Percentiles rank a stretch among this genome's conserved stretches.
These are phyloP conservation scores for Anolis carolinensis DNA, from an alignment of 2,113 vertebrate species.

Conservation along the genomic window DNA sequence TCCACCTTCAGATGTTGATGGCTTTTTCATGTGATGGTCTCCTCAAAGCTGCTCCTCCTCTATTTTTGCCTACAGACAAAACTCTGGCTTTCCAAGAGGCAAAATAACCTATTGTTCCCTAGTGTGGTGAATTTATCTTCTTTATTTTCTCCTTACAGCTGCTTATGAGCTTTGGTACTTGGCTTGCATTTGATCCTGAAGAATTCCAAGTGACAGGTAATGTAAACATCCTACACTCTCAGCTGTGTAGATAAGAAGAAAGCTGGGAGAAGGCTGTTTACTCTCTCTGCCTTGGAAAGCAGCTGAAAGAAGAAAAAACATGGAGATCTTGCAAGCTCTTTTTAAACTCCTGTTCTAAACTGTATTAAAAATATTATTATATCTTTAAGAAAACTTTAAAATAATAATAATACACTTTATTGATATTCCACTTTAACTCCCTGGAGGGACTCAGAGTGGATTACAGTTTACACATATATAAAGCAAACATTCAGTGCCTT, in stretches of 20 bases:
- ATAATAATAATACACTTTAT: no score
- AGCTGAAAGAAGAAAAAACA: constrained; percentile 48
- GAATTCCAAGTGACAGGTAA: constrained; percentile 83
- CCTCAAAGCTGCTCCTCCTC: background rate
- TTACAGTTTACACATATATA: no score
- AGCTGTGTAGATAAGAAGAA: constrained; percentile 85
- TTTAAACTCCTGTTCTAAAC: constrained; percentile 1
- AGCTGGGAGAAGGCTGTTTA: constrained; percentile 99
- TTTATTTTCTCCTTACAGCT: constrained; percentile 1
- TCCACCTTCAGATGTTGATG: constrained; percentile 22
- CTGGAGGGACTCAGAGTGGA: no score
- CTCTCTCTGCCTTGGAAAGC: constrained; percentile 88
- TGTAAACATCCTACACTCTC: constrained; percentile 99
- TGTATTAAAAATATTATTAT: constrained; percentile 8
- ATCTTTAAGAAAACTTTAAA: background rate
- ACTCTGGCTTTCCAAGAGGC: background rate
- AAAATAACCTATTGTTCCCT: background rate
- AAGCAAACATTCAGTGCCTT: no score
- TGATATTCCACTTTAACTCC: no score
- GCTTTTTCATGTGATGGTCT: constrained; percentile 12
- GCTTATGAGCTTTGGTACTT: constrained; percentile 24
- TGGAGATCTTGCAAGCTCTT: constrained; percentile 10
- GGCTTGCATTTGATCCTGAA: constrained; percentile 48
- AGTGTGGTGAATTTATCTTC: constrained; percentile 21
- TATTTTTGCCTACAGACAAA: background rate